Base-by-base conservation (phyloP, 2,113 vertebrate genomes). In the Melozone crissalis region DNA sequence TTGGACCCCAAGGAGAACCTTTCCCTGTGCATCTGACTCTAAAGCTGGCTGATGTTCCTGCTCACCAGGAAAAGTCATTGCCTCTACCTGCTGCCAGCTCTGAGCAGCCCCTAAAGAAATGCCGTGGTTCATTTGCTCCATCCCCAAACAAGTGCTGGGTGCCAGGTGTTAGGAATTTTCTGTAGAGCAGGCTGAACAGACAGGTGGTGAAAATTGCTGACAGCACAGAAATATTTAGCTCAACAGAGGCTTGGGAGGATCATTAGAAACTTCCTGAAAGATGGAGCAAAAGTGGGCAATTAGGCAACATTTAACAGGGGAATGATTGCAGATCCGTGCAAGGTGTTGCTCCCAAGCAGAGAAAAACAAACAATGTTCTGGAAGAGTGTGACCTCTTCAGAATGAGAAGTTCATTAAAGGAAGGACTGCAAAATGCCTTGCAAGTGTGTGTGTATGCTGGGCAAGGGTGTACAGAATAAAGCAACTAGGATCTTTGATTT, bases 171-270 rank as follows among this genome's bases (percentile, higher is more conserved):
- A 51, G 0, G 18, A 78, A 82, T 92, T 90, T 93, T 95, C 54
- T 92, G 49, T 81, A 78, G 77, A 94, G 58, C 54, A 54, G 44
- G 31, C 44, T 92, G 90, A 94, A 94, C 17, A 76, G 61, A 84
- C 93, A 94, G 88, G 92, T 93, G 92, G 90, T 93, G 83, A 90
- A 96, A 93, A 68, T 13, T 88, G 88, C 92, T 95, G 94, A 96
- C 88, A 92, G 37, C 66, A 81, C 33, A 90, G 61, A 90, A 94
- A 90, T 73, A 49, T 84, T 78, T 37, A 68, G 65, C n/a, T 93
- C 78, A 46, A 63, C 44, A 47, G 30, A 84, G n/a, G 61, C 58
- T 73, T 68, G 31, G 58, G 80, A 90, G 57, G 44, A 82, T 96
- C 27, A 28, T 89, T 92, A 76, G 80, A 76, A 81, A 84, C 84